A percentile compares a stretch with the other conserved stretches of the same genome.
phyloP scores from a whole-genome alignment of 92 coral and sea anemone species.

The Siderastrea radians region DNA sequence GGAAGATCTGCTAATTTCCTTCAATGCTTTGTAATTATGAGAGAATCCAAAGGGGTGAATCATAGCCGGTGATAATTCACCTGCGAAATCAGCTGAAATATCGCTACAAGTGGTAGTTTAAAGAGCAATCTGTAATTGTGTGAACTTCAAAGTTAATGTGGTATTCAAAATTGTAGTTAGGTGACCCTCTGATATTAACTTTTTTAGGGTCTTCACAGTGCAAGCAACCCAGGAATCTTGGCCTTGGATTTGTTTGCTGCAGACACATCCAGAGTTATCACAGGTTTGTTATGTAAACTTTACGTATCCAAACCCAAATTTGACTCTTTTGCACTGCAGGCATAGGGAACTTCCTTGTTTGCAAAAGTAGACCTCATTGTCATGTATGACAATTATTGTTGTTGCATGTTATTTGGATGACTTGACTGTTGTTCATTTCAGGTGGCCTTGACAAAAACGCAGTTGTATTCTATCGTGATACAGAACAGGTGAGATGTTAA shows the following conservation, averaged over 20 bases:
- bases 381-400: background rate
- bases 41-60: too few species aligned
- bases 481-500: constrained; percentile 85
- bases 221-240: constrained; percentile 97
- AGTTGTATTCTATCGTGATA: constrained; percentile 94
- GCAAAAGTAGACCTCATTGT: background rate
- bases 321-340: background rate
- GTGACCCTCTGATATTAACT: background rate
- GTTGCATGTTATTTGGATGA: background rate
- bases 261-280: constrained; percentile 93
- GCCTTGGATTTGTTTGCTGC: constrained; percentile 95
- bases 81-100: too few species aligned
- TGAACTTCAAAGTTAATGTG: background rate
- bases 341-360: background rate
- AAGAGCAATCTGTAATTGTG: too few species aligned
- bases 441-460: constrained; percentile 99
- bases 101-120: too few species aligned
- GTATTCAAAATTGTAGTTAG: background rate
- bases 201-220: constrained; percentile 97
- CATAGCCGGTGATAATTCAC: too few species aligned
- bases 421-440: background rate
- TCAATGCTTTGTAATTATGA: too few species aligned
- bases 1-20: too few species aligned
- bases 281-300: constrained; percentile 76
- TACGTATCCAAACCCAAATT: background rate